A percentile compares a stretch with the other conserved stretches of the same genome.
Evolutionary conservation across 2,888 invertebrate species (phyloP).

Genomic region (Eledone cirrhosa): DNA sequence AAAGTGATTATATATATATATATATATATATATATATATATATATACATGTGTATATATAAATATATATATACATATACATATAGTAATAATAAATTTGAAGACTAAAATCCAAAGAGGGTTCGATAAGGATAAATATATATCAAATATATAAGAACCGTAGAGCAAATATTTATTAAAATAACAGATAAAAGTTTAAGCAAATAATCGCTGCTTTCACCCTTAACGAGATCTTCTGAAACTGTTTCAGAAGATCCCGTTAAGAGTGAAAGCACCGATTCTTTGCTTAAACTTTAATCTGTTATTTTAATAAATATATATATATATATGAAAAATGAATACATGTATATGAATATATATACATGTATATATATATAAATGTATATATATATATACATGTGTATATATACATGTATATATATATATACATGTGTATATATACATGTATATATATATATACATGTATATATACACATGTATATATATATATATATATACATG

Average conservation of each 20-base stretch:
- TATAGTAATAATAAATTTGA: too few relatives aligned
- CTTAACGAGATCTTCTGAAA: too few relatives aligned
- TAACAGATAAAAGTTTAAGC: too few relatives aligned
- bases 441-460: constrained; percentile 7
- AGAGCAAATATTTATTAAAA: too few relatives aligned
- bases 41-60: constrained; percentile 25
- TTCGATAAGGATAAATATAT: too few relatives aligned
- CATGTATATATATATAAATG: constrained; percentile 26
- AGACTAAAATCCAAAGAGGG: too few relatives aligned
- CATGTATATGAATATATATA: constrained; percentile 21
- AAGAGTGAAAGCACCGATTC: too few relatives aligned
- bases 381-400: constrained; percentile 25
- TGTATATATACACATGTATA: constrained; percentile 24
- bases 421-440: constrained; percentile 15
- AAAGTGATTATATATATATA: neutral
- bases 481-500: constrained; percentile 10
- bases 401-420: constrained; percentile 1
- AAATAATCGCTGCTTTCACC: too few relatives aligned
- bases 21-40: constrained; percentile 14
- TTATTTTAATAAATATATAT: too few relatives aligned
- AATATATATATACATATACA: constrained; percentile 10
- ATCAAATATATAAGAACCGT: too few relatives aligned
- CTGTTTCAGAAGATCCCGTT: too few relatives aligned
- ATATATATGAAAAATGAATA: neutral
- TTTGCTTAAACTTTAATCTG: too few relatives aligned